Evolutionary conservation across 2,888 invertebrate species (phyloP).

Genomic region (Geotrupes spiniger): DNA sequence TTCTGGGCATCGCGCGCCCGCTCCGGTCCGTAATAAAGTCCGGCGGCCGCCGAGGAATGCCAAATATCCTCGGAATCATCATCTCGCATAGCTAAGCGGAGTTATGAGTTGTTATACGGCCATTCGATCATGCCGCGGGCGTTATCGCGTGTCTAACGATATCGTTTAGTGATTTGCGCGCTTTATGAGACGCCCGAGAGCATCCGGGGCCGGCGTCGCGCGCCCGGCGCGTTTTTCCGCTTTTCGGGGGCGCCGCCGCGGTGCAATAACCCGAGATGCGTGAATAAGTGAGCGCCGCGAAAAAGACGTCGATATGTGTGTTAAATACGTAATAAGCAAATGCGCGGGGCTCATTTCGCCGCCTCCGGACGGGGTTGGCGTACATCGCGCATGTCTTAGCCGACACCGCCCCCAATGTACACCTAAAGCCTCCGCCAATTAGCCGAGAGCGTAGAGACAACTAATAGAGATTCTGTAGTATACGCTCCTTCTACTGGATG

Average conservation of each 20-base stretch:
- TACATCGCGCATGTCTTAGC: slow-evolving; percentile 41
- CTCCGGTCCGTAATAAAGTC: slow-evolving; percentile 39
- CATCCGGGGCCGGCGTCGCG: slow-evolving; percentile 8
- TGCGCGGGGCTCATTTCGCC: slow-evolving; percentile 42
- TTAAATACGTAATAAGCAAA: slow-evolving; percentile 25
- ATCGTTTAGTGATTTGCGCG: slow-evolving; percentile 40
- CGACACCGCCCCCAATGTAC: slow-evolving; percentile 49
- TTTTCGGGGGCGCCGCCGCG: neutral
- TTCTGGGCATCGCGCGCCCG: slow-evolving; percentile 30
- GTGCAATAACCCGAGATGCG: neutral
- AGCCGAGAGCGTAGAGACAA: slow-evolving; percentile 37
- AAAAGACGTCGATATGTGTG: slow-evolving; percentile 15
- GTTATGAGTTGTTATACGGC: slow-evolving; percentile 49
- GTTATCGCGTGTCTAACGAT: slow-evolving; percentile 44
- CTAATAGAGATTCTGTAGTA: slow-evolving; percentile 26
- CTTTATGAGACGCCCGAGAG: slow-evolving; percentile 28
- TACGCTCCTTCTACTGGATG: no score
- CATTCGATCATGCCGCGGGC: slow-evolving; percentile 42
- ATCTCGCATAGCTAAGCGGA: slow-evolving; percentile 47
- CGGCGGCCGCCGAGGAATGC: slow-evolving; percentile 38
- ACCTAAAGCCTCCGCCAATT: slow-evolving; percentile 50
- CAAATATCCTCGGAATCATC: slow-evolving; percentile 44
- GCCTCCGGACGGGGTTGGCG: slow-evolving; percentile 38
- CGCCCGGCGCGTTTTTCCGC: slow-evolving; percentile 8
- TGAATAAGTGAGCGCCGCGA: slow-evolving; percentile 10